Evolutionary conservation across 2,113 vertebrate species (phyloP).

Genomic region (Notothenia coriiceps): DNA sequence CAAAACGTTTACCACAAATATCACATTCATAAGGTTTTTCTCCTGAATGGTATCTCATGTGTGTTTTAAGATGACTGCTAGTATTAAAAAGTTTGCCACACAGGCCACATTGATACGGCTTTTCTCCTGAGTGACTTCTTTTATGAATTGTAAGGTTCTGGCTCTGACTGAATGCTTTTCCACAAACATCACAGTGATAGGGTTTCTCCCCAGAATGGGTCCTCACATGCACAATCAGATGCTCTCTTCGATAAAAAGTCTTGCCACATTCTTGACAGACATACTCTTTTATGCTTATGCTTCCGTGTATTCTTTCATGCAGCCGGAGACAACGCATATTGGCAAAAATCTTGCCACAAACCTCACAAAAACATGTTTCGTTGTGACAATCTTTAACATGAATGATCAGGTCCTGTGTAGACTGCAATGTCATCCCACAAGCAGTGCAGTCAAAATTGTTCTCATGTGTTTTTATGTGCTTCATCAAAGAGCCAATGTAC

Average conservation of each 20-base stretch:
- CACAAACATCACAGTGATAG: constrained; percentile 51
- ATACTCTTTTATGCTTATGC: neutral
- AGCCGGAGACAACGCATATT: constrained; percentile 6
- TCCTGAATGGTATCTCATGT: constrained; percentile 53
- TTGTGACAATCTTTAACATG: constrained; percentile 36
- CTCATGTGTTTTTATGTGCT: constrained; percentile 53
- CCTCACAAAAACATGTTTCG: constrained; percentile 11
- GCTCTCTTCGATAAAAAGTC: constrained; percentile 26
- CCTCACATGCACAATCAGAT: constrained; percentile 38
- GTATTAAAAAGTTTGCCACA: constrained; percentile 53
- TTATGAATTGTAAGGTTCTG: constrained; percentile 50
- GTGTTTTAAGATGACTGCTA: constrained; percentile 38
- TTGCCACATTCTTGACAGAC: constrained; percentile 54
- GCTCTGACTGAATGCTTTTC: constrained; percentile 51
- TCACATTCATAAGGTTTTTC: constrained; percentile 45
- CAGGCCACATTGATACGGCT: constrained; percentile 23
- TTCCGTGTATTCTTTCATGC: constrained; percentile 36
- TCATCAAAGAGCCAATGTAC: constrained; percentile 52
- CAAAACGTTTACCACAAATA: constrained; percentile 51
- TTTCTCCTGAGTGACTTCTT: constrained; percentile 45
- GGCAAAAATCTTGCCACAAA: constrained; percentile 39
- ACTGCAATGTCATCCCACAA: constrained; percentile 13
- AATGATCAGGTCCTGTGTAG: constrained; percentile 1
- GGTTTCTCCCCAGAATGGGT: constrained; percentile 54
- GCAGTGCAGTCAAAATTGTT: constrained; percentile 18